Base-by-base conservation (phyloP, 1,140 invertebrate species). In the Drosophila saltans region DNA sequence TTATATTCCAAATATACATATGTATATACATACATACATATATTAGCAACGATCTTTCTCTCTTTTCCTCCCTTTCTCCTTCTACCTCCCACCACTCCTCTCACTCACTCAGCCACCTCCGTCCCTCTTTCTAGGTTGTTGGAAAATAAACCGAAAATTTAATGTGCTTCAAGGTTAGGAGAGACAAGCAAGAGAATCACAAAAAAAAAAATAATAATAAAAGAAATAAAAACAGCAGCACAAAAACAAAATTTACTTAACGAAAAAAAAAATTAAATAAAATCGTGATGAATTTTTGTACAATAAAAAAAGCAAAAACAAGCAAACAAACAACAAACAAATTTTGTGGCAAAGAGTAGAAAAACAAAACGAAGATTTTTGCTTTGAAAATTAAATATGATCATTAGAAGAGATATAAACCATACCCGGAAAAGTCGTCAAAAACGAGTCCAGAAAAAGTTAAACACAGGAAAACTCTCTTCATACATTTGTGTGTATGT, bases 211-310 rank as follows among this genome's bases (percentile, higher is more conserved):
- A 52, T 39, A 63, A 70, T 48, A 66, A 39, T 48, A 78, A 63
- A 63, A 41, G 56, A 68, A 56, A 66, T 30, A 57, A 78, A 66
- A 66, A 66, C 39, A 33, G 26, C 36, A 26, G 7, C 60, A 62
- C 66, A 71, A 63, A 75, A 77, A 63, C 59, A 73, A 70, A 70
- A 74, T 58, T 63, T 63, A 69, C 62, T 56, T 39, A 72, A 72
- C 56, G 62, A 76, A 64, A 83, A 76, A 76, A 64, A 84, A 78
- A 84, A 72, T 69, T 73, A 86, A 88, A 86, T 86, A 80, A 86
- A 82, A 86, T 86, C 83, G 82, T 86, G 82, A 86, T 86, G 82
- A 88, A 83, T 86, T 52, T 88, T 82, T 86, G 83, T 83, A 88
- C 72, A 82, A 86, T 83, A 83, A 88, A 88, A 88, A 74, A 83